These are phyloP conservation scores for Triops cancriformis DNA, from an alignment of 1,140 invertebrate species.

Conservation along the genomic window DNA sequence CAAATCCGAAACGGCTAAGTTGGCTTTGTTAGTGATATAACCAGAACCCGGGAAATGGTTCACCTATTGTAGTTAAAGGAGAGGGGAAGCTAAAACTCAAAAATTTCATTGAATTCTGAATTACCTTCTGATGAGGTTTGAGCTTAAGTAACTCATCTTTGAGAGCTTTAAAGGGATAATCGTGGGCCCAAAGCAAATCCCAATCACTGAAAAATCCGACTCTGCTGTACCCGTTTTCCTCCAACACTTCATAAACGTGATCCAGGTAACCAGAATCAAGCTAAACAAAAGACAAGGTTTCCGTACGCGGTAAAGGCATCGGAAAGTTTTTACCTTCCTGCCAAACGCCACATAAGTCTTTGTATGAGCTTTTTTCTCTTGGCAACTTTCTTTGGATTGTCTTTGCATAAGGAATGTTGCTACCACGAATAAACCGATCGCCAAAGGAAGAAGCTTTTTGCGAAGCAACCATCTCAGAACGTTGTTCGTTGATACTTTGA, in stretches of 20 bases:
- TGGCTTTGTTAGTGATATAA: constrained; percentile 89
- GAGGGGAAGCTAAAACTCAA: neutral
- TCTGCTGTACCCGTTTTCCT: constrained; percentile 59
- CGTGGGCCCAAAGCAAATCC: constrained; percentile 86
- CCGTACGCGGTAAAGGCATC: neutral
- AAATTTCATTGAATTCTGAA: neutral
- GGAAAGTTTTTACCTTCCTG: constrained; percentile 13
- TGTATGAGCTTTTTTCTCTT: constrained; percentile 17
- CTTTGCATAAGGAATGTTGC: constrained; percentile 24
- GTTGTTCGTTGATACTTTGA: neutral
- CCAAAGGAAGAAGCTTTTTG: neutral
- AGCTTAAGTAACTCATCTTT: constrained; percentile 52
- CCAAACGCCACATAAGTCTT: constrained; percentile 21
- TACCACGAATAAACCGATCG: constrained; percentile 28
- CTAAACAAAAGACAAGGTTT: constrained; percentile 34
- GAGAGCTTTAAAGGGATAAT: constrained; percentile 72
- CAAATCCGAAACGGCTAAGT: constrained; percentile 66
- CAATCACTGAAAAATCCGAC: constrained; percentile 54
- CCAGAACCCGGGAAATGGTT: constrained; percentile 95
- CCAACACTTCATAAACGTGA: constrained; percentile 66
- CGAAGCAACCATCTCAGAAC: neutral
- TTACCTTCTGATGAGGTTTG: constrained; percentile 58
- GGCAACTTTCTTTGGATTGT: neutral
- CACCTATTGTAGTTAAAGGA: constrained; percentile 42
- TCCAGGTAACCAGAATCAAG: constrained; percentile 58